These are phyloP conservation scores for Thamnophis sirtalis DNA, from an alignment of 2,113 vertebrate genomes.

Conservation along the genomic window DNA sequence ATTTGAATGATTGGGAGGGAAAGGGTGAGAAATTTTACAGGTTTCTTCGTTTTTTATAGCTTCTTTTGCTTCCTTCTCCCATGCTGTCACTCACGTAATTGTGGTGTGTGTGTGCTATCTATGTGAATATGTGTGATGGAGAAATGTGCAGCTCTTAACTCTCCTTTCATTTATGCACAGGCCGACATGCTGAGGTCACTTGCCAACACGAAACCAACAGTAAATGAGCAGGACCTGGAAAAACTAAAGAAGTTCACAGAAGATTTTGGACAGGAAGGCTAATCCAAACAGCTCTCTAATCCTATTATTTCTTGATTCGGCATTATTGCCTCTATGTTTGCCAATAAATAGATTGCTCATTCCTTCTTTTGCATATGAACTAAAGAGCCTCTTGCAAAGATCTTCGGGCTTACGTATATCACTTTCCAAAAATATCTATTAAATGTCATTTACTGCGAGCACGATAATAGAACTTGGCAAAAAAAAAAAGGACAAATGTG, in stretches of 20 bases:
- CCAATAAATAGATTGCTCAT: slow-evolving; percentile 51
- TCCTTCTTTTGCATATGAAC: slow-evolving; percentile 52
- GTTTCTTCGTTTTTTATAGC: neutral
- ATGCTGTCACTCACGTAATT: neutral
- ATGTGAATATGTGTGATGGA: neutral
- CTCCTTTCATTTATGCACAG: slow-evolving; percentile 61
- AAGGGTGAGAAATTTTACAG: neutral
- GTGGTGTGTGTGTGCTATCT: neutral
- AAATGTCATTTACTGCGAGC: slow-evolving; percentile 55
- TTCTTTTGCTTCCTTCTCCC: neutral
- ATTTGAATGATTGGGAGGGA: neutral
- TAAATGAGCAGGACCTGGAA: slow-evolving; percentile 91
- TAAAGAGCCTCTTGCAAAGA: slow-evolving; percentile 50
- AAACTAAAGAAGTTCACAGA: slow-evolving; percentile 98
- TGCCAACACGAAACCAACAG: slow-evolving; percentile 87
- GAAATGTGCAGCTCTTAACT: neutral
- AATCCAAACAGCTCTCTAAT: slow-evolving; percentile 57
- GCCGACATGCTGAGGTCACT: slow-evolving; percentile 86
- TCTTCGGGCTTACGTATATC: slow-evolving; percentile 51
- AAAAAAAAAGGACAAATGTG: slow-evolving; percentile 13
- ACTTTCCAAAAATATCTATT: slow-evolving; percentile 62
- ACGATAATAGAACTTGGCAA: slow-evolving; percentile 44
- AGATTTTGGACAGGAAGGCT: slow-evolving; percentile 98
- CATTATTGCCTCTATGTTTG: slow-evolving; percentile 60
- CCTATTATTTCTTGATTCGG: slow-evolving; percentile 38